Conservation (phyloP, 2,113 vertebrate genomes). For the Murina feae region DNA sequence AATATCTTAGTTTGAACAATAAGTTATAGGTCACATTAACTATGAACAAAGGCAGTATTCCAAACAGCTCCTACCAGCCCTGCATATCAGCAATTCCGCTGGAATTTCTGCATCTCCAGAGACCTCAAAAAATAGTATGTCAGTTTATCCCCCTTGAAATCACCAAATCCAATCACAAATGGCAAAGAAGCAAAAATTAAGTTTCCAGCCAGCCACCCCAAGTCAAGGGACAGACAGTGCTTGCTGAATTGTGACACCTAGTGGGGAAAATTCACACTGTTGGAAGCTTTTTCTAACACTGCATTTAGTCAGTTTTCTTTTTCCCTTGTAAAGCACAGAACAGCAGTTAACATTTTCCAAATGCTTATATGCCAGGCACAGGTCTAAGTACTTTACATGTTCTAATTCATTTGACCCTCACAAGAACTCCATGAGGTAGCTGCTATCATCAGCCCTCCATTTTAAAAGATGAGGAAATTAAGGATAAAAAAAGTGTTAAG, state of each 20-base stretch:
- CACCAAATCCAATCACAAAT: slow-evolving; percentile 63
- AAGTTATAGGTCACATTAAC: slow-evolving; percentile 4
- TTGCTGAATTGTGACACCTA: slow-evolving; percentile 58
- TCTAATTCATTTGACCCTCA: background rate
- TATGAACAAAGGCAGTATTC: slow-evolving; percentile 6
- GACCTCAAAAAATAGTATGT: slow-evolving; percentile 8
- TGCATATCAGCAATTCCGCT: background rate
- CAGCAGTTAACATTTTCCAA: background rate
- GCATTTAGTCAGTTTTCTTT: background rate
- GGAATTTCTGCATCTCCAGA: slow-evolving; percentile 19
- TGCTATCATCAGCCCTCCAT: background rate
- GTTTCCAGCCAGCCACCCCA: slow-evolving; percentile 12
- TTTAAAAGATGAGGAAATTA: background rate
- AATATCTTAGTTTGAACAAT: background rate
- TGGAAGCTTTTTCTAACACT: background rate
- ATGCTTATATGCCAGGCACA: background rate
- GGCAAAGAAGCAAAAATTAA: slow-evolving; percentile 41
- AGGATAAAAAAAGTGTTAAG: background rate
- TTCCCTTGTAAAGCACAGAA: background rate
- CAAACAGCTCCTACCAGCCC: background rate
- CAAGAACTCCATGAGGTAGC: background rate
- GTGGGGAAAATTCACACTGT: slow-evolving; percentile 20
- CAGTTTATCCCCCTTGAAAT: slow-evolving; percentile 61
- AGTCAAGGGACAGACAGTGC: background rate
- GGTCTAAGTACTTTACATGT: background rate